phyloP scores from a whole-genome alignment of 2,797 vertebrate species.

The Siniperca scherzeri region DNA sequence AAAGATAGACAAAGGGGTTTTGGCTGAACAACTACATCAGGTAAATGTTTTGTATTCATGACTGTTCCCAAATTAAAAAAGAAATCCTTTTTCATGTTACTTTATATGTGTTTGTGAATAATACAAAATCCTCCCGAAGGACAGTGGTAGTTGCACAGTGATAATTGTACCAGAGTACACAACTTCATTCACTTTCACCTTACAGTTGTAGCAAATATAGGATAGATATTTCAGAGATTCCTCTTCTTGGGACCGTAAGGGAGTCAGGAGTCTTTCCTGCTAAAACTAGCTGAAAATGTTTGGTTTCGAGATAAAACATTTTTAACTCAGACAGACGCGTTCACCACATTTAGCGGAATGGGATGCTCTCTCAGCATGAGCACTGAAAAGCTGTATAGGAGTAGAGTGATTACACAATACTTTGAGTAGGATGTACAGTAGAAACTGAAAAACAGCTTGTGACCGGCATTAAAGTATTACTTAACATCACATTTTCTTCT shows the following conservation, averaged over 20 bases:
- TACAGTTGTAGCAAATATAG: neutral
- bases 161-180: neutral
- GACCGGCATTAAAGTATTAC: no score
- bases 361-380: neutral
- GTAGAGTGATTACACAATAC: neutral
- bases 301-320: no score
- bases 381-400: neutral
- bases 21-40: neutral
- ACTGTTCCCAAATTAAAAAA: neutral
- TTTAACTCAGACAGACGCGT: no score
- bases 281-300: neutral
- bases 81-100: no score
- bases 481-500: neutral
- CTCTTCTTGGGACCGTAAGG: no score
- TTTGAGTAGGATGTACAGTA: constrained; percentile 14
- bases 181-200: neutral
- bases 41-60: neutral
- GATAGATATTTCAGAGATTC: neutral
- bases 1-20: no score
- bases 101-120: neutral
- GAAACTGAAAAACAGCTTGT: neutral
- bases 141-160: no score
- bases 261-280: neutral
- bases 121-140: neutral
- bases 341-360: no score